phyloP scores from a whole-genome alignment of 2,888 invertebrate genomes.

The Ernsta delagoae region DNA sequence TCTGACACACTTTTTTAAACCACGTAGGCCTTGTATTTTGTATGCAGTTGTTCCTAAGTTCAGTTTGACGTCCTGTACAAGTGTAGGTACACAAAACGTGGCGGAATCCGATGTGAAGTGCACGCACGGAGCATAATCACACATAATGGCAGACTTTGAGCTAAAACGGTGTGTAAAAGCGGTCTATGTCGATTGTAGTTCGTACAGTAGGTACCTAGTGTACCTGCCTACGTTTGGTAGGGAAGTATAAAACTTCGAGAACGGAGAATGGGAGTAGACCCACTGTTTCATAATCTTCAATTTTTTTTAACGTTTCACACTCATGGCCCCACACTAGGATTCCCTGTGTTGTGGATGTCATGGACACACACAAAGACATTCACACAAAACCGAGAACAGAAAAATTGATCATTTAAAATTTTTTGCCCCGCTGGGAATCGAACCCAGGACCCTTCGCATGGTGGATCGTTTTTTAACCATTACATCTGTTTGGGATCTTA shows the following conservation, averaged over 20 bases:
- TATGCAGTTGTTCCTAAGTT: conserved; percentile 6
- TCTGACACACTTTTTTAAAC: not conserved
- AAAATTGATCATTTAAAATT: too few species aligned
- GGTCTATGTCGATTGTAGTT: conserved; percentile 12
- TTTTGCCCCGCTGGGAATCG: too few species aligned
- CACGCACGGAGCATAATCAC: conserved; percentile 29
- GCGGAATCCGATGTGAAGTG: conserved; percentile 19
- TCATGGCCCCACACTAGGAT: too few species aligned
- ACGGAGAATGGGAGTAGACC: too few species aligned
- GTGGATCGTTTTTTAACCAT: too few species aligned
- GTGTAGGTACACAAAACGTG: conserved; percentile 11
- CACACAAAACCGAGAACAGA: too few species aligned
- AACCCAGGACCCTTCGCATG: too few species aligned
- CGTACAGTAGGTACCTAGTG: not conserved
- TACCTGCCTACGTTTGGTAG: not conserved
- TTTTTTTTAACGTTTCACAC: too few species aligned
- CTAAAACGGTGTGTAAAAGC: conserved; percentile 16
- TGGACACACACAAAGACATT: too few species aligned
- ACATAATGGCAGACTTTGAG: conserved; percentile 30
- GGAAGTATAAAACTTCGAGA: conserved; percentile 4
- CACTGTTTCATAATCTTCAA: too few species aligned
- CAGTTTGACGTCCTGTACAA: not conserved
- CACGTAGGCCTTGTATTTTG: not conserved
- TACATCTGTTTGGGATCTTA: too few species aligned
- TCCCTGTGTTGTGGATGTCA: too few species aligned